Evolutionary conservation across 2,888 invertebrate genomes (phyloP), one percentile per base, ranked within the genome.

Genomic region (Eupithecia tripunctaria): DNA sequence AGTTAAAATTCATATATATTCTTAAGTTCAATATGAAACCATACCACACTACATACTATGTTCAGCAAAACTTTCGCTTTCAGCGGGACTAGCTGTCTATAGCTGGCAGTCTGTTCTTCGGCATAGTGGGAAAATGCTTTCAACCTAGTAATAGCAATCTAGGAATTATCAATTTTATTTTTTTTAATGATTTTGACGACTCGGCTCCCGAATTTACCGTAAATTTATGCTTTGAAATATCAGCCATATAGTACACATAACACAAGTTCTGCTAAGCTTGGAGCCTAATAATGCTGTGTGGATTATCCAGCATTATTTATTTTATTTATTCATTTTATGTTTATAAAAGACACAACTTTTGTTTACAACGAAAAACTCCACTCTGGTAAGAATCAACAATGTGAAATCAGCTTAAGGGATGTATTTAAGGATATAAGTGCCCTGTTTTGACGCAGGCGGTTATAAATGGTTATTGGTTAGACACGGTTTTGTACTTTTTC

Each of bases 381-480:
- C 18, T n/a, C n/a, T 10, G 12, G 10, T 12, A 63, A n/a, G n/a
- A 8, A 32, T 63, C 12, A 47, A 41, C 62, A 67, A 27, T 64
- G 67, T 73, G 56, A 41, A 70, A 63, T 41, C 51, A 32, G 32
- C 38, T 68, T 59, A 62, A n/a, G 60, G 29, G 47, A 41, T 51
- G 71, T 71, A 62, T 68, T 66, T 51, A 66, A 69, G 69, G 66
- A 69, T 69, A 65, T 81, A 83, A 83, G 80, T 78, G 74, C 84
- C 83, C 79, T 91, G 91, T 92, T 92, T 90, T 92, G 93, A 93
- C 93, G 83, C 86, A 84, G 21, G 79, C 79, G 80, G 84, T 90
- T 91, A 91, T 90, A 88, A 88, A 93, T 91, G 91, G 86, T 88
- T 87, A 88, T 86, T 86, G 87, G 84, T 87, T 70, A 79, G 82